These are phyloP conservation scores for Siniperca knerii DNA, from an alignment of 2,113 vertebrate species.

Conservation along the genomic window DNA sequence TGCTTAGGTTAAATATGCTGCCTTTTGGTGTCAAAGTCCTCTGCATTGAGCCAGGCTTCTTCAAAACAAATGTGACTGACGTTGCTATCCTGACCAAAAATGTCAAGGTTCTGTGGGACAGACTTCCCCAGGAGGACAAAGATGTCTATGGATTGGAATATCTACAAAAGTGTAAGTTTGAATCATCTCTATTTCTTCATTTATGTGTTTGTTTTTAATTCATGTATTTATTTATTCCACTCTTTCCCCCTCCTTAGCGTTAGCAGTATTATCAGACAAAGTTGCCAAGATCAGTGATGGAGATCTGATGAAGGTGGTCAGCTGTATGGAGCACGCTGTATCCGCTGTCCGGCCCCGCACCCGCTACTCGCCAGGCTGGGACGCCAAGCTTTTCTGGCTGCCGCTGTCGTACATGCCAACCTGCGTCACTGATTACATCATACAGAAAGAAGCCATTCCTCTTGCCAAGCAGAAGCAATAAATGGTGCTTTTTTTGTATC, in stretches of 20 bases:
- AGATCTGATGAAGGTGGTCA: constrained; percentile 87
- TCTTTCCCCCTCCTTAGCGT: constrained; percentile 63
- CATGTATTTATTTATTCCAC: not conserved
- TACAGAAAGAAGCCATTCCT: constrained; percentile 68
- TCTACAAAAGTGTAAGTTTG: constrained; percentile 64
- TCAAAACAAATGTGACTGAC: constrained; percentile 81
- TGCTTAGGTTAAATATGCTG: constrained; percentile 81
- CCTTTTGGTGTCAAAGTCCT: constrained; percentile 89
- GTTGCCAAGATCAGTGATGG: constrained; percentile 74
- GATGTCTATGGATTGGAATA: constrained; percentile 82
- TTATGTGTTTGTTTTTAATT: rapidly evolving
- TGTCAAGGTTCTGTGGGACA: constrained; percentile 78
- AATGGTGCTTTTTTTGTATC: not conserved
- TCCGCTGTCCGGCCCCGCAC: constrained; percentile 83
- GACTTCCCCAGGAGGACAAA: constrained; percentile 80
- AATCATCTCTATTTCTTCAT: not conserved
- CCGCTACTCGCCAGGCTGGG: constrained; percentile 88
- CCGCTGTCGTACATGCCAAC: constrained; percentile 87
- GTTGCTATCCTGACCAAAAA: constrained; percentile 60
- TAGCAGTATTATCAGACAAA: constrained; percentile 63
- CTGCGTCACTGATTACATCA: constrained; percentile 78
- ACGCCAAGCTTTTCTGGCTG: constrained; percentile 89
- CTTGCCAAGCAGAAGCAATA: constrained; percentile 68
- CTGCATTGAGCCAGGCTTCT: constrained; percentile 86
- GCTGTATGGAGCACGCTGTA: constrained; percentile 90